These are phyloP conservation scores for Calosoma granatense DNA, from an alignment of 1,140 invertebrate species.

Conservation along the genomic window DNA sequence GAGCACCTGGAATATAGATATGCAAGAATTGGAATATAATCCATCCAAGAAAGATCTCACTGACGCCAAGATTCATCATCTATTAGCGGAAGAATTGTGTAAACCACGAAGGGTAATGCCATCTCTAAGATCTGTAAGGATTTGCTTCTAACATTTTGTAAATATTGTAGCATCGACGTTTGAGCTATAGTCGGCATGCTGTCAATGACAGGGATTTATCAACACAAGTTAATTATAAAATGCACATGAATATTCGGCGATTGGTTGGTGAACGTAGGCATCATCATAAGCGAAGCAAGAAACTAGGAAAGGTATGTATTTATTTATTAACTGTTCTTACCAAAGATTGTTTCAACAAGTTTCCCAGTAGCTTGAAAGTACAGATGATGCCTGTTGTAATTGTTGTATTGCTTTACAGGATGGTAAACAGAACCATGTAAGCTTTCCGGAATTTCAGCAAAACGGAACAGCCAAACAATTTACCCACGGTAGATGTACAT, in stretches of 20 bases:
- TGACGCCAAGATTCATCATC: slow-evolving; percentile 86
- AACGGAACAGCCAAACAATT: slow-evolving; percentile 77
- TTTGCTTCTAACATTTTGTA: background rate
- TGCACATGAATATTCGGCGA: slow-evolving; percentile 81
- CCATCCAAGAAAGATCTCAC: slow-evolving; percentile 83
- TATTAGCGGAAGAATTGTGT: slow-evolving; percentile 81
- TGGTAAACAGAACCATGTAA: slow-evolving; percentile 75
- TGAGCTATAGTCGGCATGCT: slow-evolving; percentile 84
- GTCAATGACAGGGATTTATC: slow-evolving; percentile 79
- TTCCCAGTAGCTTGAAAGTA: too few species aligned
- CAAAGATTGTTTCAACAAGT: too few species aligned
- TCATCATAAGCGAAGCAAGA: slow-evolving; percentile 70
- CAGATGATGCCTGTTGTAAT: too few species aligned
- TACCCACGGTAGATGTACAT: slow-evolving; percentile 60
- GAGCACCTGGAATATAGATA: slow-evolving; percentile 79
- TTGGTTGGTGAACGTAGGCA: slow-evolving; percentile 75
- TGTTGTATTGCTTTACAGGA: too few species aligned
- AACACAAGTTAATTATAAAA: slow-evolving; percentile 81
- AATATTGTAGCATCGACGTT: slow-evolving; percentile 64
- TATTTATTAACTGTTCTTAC: too few species aligned
- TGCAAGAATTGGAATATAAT: slow-evolving; percentile 87
- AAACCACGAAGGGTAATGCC: slow-evolving; percentile 83
- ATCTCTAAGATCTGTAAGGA: too few species aligned
- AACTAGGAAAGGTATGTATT: slow-evolving; percentile 49
- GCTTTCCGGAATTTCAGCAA: slow-evolving; percentile 76